Conservation (phyloP, 92 coral and sea anemone genomes). For the Porites lobata region DNA sequence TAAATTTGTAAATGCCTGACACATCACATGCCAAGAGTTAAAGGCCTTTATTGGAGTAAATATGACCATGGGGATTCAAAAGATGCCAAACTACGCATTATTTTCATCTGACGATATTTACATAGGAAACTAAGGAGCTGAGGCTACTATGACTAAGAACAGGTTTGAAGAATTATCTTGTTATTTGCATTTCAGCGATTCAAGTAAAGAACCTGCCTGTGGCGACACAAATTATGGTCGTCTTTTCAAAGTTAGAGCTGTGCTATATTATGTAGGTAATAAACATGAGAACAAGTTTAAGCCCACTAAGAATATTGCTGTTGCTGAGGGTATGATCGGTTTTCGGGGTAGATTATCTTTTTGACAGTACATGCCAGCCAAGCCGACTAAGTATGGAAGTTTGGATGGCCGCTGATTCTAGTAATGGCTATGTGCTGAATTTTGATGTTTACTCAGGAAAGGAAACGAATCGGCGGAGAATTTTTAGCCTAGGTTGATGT, state of each 20-base stretch:
- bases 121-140: conserved; percentile 51
- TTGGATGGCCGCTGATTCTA: conserved; percentile 73
- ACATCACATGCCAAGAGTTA: background rate
- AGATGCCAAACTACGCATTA: conserved; percentile 31
- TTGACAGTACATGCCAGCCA: conserved; percentile 63
- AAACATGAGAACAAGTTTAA: conserved; percentile 29
- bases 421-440: conserved; percentile 66
- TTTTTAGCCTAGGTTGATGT: conserved; percentile 67
- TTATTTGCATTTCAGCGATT: conserved; percentile 52
- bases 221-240: conserved; percentile 46
- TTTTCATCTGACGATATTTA: conserved; percentile 55
- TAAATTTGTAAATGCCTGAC: conserved; percentile 29
- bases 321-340: conserved; percentile 72
- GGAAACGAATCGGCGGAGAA: background rate
- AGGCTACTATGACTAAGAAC: conserved; percentile 51
- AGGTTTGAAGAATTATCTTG: conserved; percentile 51
- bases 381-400: conserved; percentile 69
- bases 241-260: conserved; percentile 54
- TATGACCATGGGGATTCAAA: conserved; percentile 64
- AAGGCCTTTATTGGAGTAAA: conserved; percentile 6
- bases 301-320: conserved; percentile 54
- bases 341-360: conserved; percentile 66
- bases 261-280: conserved; percentile 31
- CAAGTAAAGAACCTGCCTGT: conserved; percentile 24
- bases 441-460: conserved; percentile 65